Evolutionary conservation across 2,888 invertebrate genomes (phyloP).

Genomic region (Melanostoma scalare): DNA sequence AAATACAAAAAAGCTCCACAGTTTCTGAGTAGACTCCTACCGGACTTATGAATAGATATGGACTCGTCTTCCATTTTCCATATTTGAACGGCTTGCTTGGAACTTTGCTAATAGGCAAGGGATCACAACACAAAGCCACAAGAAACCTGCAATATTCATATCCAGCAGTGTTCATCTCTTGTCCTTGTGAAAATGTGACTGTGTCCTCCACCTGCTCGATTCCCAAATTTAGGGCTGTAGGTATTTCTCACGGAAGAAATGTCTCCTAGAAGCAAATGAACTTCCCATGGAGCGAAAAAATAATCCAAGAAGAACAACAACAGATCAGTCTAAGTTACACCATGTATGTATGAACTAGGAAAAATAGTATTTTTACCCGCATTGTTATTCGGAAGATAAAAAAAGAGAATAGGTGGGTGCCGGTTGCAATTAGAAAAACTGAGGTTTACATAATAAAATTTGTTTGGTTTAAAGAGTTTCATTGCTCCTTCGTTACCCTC

Average conservation of each 20-base stretch:
- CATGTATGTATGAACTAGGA: slow-evolving; percentile 25
- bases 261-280: slow-evolving; percentile 41
- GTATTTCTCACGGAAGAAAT: slow-evolving; percentile 10
- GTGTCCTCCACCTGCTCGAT: slow-evolving; percentile 22
- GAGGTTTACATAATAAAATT: slow-evolving; percentile 63
- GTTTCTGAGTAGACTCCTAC: slow-evolving; percentile 17
- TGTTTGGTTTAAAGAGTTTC: slow-evolving; percentile 54
- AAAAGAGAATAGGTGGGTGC: slow-evolving; percentile 11
- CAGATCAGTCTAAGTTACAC: slow-evolving; percentile 4
- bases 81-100: slow-evolving; percentile 1
- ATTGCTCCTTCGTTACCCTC: slow-evolving; percentile 41
- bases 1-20: slow-evolving; percentile 10
- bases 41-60: slow-evolving; percentile 40
- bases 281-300: slow-evolving; percentile 49
- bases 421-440: background rate
- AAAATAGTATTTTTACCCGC: slow-evolving; percentile 24
- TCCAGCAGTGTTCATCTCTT: slow-evolving; percentile 4
- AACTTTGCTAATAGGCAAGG: slow-evolving; percentile 9
- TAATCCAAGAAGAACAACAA: slow-evolving; percentile 35
- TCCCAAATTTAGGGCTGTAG: slow-evolving; percentile 15
- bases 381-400: slow-evolving; percentile 10
- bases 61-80: slow-evolving; percentile 5
- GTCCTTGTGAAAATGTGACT: slow-evolving; percentile 7
- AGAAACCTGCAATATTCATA: slow-evolving; percentile 48
- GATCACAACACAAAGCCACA: slow-evolving; percentile 29